These are phyloP conservation scores for Orientallactaga sibirica DNA, from an alignment of 2,797 vertebrate species.

Conservation along the genomic window DNA sequence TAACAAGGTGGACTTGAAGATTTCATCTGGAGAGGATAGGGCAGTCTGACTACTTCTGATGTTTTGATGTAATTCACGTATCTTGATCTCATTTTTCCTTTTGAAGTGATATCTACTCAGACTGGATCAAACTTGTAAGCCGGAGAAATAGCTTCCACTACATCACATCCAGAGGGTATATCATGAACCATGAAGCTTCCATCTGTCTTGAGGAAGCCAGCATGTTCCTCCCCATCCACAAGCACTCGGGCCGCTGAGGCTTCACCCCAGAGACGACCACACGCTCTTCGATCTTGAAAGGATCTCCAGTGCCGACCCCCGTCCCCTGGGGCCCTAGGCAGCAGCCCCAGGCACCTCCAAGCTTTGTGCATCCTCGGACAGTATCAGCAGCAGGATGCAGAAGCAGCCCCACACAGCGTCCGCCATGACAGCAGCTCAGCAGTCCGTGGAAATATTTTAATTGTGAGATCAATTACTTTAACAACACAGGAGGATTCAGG, in stretches of 20 bases:
- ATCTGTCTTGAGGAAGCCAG: conserved; percentile 91
- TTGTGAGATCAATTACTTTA: neutral
- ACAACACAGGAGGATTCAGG: neutral
- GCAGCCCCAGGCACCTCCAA: too few relatives aligned
- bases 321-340: too few relatives aligned
- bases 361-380: too few relatives aligned
- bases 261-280: too few relatives aligned
- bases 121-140: conserved; percentile 95
- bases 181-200: conserved; percentile 99
- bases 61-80: conserved; percentile 98
- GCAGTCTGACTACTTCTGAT: conserved; percentile 96
- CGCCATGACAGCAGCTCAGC: too few relatives aligned
- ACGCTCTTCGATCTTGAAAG: too few relatives aligned
- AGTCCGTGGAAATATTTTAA: neutral
- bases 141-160: conserved; percentile 96
- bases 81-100: conserved; percentile 99
- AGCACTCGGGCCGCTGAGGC: too few relatives aligned
- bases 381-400: too few relatives aligned
- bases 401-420: too few relatives aligned
- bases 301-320: too few relatives aligned
- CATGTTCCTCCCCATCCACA: too few relatives aligned
- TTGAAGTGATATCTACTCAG: conserved; percentile 98
- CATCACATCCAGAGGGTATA: conserved; percentile 97
- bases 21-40: conserved; percentile 97
- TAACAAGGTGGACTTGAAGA: conserved; percentile 94